These are phyloP conservation scores for Neomorphus geoffroyi DNA, from an alignment of 2,797 vertebrate genomes.

Conservation along the genomic window DNA sequence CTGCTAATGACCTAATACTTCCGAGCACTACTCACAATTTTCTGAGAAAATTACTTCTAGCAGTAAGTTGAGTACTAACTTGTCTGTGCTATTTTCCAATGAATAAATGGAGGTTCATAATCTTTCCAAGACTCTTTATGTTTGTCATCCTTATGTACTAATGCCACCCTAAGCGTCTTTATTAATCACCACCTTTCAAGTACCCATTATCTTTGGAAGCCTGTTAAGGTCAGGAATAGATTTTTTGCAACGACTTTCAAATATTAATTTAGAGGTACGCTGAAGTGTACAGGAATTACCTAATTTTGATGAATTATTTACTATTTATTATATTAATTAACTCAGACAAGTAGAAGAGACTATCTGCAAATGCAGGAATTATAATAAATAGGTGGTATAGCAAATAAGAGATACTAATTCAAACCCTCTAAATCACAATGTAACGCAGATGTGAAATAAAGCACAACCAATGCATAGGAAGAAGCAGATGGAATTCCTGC, in stretches of 20 bases:
- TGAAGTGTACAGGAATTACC: background rate
- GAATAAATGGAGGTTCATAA: background rate
- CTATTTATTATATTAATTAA: background rate
- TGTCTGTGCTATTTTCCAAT: background rate
- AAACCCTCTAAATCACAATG: background rate
- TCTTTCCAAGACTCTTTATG: background rate
- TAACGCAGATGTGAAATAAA: background rate
- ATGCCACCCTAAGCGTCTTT: background rate
- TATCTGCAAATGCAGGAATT: background rate
- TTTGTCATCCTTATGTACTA: background rate
- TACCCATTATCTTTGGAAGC: background rate
- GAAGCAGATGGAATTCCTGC: constrained; percentile 16
- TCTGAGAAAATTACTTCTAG: no score
- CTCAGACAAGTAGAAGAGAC: background rate
- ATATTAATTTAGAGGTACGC: background rate
- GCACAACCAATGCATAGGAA: background rate
- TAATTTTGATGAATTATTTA: background rate
- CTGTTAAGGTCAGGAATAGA: background rate
- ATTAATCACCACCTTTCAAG: background rate
- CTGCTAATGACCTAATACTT: background rate
- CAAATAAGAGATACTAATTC: background rate
- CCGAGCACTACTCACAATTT: background rate
- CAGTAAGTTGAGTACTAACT: background rate
- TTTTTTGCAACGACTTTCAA: background rate
- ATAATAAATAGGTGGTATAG: background rate